phyloP scores from a whole-genome alignment of 2,113 vertebrate genomes.

The Rynchops niger region DNA sequence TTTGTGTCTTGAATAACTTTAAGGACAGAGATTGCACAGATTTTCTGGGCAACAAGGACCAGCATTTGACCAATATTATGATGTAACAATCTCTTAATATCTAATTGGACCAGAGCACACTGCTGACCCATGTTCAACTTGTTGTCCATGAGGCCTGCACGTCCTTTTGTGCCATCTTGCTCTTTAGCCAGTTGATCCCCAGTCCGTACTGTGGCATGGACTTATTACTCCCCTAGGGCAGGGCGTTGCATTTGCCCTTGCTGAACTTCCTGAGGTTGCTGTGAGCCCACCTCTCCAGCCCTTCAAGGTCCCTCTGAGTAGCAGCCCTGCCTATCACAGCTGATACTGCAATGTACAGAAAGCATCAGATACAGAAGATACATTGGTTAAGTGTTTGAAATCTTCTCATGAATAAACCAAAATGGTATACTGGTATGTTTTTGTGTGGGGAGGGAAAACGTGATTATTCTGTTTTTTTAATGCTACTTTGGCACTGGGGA shows the following conservation, averaged over 20 bases:
- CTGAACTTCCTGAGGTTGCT: background rate
- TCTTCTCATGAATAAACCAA: background rate
- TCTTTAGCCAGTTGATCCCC: background rate
- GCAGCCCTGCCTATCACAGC: background rate
- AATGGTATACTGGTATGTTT: background rate
- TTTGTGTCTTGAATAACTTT: background rate
- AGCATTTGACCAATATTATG: background rate
- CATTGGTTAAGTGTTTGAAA: background rate
- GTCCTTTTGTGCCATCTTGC: background rate
- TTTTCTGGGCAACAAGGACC: background rate
- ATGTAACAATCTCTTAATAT: background rate
- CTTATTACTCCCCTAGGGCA: background rate
- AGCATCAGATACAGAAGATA: background rate
- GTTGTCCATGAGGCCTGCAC: background rate
- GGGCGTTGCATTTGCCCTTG: background rate
- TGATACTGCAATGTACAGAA: background rate
- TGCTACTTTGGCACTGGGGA: background rate
- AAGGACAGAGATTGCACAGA: background rate
- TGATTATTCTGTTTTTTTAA: background rate
- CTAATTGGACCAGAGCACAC: background rate
- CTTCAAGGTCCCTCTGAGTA: background rate
- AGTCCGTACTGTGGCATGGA: rapidly evolving
- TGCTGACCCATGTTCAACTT: background rate
- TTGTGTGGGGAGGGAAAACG: rapidly evolving
- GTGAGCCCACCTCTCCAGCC: background rate